phyloP scores from a whole-genome alignment of 2,797 vertebrate species.

The Yasuhikotakia modesta region DNA sequence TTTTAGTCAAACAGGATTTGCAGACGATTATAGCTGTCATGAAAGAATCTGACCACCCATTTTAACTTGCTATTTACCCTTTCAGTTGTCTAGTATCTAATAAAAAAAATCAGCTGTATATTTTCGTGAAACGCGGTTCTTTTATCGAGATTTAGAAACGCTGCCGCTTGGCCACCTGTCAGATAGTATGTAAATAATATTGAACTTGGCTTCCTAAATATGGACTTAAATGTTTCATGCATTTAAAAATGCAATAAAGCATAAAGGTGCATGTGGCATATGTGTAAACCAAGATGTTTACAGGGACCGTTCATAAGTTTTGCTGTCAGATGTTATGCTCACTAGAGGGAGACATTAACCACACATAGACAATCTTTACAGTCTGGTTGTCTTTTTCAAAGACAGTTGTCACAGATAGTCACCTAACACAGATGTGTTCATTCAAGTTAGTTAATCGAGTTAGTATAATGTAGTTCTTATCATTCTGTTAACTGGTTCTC shows the following conservation, averaged over 20 bases:
- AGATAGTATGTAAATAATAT: constrained; percentile 9
- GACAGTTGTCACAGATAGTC: neutral
- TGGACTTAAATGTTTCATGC: neutral
- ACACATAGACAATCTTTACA: neutral
- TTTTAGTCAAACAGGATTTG: constrained; percentile 25
- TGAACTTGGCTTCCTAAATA: neutral
- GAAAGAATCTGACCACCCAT: constrained; percentile 27
- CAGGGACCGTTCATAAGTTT: neutral
- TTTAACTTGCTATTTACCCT: constrained; percentile 20
- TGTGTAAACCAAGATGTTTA: neutral
- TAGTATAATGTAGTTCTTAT: neutral
- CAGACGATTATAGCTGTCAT: constrained; percentile 7
- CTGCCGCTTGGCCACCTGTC: constrained; percentile 2
- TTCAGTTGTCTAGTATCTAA: constrained; percentile 7
- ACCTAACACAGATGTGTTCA: no score
- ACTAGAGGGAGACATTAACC: constrained; percentile 28
- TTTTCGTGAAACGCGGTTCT: constrained; percentile 10
- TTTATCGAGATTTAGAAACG: constrained; percentile 10
- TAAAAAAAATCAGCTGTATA: constrained; percentile 1
- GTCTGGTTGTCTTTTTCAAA: neutral
- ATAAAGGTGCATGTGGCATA: neutral
- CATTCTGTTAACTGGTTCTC: neutral
- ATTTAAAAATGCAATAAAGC: neutral
- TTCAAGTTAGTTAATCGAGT: no score
- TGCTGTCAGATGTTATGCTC: constrained; percentile 1